Conservation (phyloP, 2,113 vertebrate genomes). For the Elephantulus edwardii region DNA sequence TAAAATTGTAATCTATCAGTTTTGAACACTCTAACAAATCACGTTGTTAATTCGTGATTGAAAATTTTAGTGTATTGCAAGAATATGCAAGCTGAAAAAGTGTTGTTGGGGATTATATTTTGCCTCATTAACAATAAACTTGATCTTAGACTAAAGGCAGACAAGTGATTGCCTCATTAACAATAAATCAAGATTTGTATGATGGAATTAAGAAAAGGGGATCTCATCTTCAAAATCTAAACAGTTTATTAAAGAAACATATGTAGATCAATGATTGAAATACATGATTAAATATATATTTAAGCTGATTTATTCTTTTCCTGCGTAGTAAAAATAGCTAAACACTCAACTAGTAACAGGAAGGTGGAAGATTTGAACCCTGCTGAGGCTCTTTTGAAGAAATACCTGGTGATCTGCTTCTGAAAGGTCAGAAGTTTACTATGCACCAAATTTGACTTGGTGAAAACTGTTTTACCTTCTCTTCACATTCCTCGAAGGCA, state of each 20-base stretch:
- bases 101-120: constrained; percentile 2
- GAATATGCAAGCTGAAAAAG: background rate
- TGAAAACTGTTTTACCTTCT: background rate
- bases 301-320: background rate
- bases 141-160: no score
- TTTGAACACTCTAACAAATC: background rate
- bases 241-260: background rate
- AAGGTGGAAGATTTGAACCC: background rate
- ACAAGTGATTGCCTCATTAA: constrained; percentile 4
- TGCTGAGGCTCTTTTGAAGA: background rate
- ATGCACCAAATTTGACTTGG: background rate
- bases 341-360: background rate
- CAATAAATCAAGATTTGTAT: background rate
- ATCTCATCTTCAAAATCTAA: background rate
- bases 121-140: background rate
- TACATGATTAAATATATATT: background rate
- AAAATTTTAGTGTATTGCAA: background rate
- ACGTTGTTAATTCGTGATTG: background rate
- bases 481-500: background rate
- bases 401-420: background rate
- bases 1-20: background rate
- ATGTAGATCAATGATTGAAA: background rate
- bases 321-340: background rate
- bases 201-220: background rate
- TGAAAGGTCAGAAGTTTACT: background rate